A percentile compares a stretch with the other conserved stretches of the same genome.
These are phyloP conservation scores for Alauda arvensis DNA, from an alignment of 2,797 vertebrate species.

Conservation along the genomic window DNA sequence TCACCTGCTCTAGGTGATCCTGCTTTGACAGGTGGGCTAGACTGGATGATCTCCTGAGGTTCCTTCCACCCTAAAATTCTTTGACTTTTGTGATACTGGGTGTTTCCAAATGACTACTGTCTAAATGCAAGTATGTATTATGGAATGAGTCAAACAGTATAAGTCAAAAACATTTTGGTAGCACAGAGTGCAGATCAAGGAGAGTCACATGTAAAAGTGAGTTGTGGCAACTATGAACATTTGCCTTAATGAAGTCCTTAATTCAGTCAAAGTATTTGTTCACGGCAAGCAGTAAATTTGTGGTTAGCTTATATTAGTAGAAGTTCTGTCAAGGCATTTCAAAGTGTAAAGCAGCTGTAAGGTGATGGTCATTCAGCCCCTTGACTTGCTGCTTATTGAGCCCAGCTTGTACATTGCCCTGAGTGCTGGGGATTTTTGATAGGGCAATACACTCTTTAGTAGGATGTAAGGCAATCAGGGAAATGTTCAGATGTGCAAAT, in stretches of 20 bases:
- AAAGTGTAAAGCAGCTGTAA: background rate
- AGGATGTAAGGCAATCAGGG: background rate
- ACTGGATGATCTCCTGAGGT: background rate
- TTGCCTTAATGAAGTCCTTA: background rate
- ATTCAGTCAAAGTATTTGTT: background rate
- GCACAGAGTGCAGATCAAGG: background rate
- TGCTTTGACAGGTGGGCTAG: background rate
- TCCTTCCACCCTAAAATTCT: background rate
- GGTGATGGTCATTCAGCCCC: background rate
- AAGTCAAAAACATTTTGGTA: background rate
- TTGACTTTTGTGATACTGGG: background rate
- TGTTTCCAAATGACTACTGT: background rate
- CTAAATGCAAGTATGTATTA: background rate
- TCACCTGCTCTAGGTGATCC: background rate
- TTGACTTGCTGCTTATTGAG: background rate
- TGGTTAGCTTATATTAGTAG: background rate
- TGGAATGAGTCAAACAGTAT: background rate
- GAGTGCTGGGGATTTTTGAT: background rate
- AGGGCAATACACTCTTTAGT: background rate
- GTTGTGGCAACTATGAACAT: background rate
- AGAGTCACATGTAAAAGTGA: accelerated
- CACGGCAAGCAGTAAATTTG: background rate
- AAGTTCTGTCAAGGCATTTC: background rate
- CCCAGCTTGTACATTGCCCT: background rate
- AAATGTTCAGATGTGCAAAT: background rate